Evolutionary conservation across 2,888 invertebrate genomes (phyloP), one percentile per base, ranked within the genome.

Genomic region (Dicyrtomina minuta): DNA sequence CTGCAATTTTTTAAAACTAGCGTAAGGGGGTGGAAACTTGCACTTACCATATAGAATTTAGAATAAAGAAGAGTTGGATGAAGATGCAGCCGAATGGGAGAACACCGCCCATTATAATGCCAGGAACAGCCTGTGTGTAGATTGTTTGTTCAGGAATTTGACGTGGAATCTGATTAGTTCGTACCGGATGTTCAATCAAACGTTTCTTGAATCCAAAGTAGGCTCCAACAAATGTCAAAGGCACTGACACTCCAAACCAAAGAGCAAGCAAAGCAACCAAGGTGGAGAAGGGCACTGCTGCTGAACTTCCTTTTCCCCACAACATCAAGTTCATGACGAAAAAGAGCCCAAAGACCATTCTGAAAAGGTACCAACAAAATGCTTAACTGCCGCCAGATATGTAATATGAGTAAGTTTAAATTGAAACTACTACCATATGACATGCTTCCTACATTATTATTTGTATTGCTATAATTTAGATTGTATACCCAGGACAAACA

Each of bases 141-240:
- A 97, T 87, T n/a, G 94, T 94, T 84, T 98, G 98, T 80, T 97
- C 96, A 1, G 99, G 99, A 79, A 99, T 97, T 84, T 98, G 94
- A 0, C 99, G 88, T 2, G 99, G 99, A 79, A 99, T 99, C 85
- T 97, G 97, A 84, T 98, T 98, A 20, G 97, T 99, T 80, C 98
- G 88, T 26, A 98, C 98, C 12, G 98, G 98, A 84, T 97, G 96
- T 82, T 97, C 96, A 80, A 98, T 86, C 5, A 66, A 55, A 13
- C 94, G 86, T 85, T 96, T 96, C 80, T 96, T 91, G 84, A 97
- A 99, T 73, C 99, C 99, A 83, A 99, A 96, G 84, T 96, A 97
- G 53, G 99, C 94, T 33, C 99, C 99, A 75, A 97, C 89, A 83
- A 99, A 99, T 1, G 97, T 97, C 72, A 99, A 86, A 1, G 99